Conservation (phyloP, 2,888 invertebrate genomes). For the Sylvicola cinctus region DNA sequence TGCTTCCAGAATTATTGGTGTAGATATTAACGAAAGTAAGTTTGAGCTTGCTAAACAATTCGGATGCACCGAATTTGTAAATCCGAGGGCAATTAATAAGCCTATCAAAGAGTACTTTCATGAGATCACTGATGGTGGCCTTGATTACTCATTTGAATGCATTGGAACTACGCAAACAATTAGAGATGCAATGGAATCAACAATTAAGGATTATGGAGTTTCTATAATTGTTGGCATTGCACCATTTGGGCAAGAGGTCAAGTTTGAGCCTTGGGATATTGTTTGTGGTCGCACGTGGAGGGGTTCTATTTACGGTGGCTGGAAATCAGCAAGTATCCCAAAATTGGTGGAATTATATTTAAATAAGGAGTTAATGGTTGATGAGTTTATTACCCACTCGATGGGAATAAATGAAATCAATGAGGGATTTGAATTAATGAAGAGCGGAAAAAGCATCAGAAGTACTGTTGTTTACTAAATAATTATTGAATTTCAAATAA, state of each 20-base stretch:
- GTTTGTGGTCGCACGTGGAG: conserved; percentile 90
- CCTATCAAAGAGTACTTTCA: conserved; percentile 66
- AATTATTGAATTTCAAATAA: no score
- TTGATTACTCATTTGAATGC: conserved; percentile 91
- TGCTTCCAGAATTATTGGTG: conserved; percentile 59
- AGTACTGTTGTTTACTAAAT: not conserved
- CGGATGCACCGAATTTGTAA: conserved; percentile 76
- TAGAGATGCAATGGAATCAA: conserved; percentile 50
- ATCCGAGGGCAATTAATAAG: conserved; percentile 53
- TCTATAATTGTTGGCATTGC: conserved; percentile 88
- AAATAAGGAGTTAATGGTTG: conserved; percentile 53
- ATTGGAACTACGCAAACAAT: conserved; percentile 70
- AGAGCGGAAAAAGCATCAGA: conserved; percentile 40
- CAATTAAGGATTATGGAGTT: conserved; percentile 91
- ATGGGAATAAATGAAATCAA: conserved; percentile 58
- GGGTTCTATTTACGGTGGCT: conserved; percentile 74
- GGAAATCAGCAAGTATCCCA: conserved; percentile 85
- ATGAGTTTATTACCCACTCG: conserved; percentile 68
- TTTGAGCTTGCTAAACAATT: conserved; percentile 52
- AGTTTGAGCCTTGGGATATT: conserved; percentile 83
- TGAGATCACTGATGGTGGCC: conserved; percentile 73
- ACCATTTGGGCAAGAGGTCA: conserved; percentile 77
- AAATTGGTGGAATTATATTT: conserved; percentile 62
- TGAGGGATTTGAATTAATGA: conserved; percentile 71
- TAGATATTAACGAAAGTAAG: conserved; percentile 61